Evolutionary conservation across 2,113 vertebrate genomes (phyloP), one percentile per base, ranked within the genome.

Genomic region (Camelus bactrianus): DNA sequence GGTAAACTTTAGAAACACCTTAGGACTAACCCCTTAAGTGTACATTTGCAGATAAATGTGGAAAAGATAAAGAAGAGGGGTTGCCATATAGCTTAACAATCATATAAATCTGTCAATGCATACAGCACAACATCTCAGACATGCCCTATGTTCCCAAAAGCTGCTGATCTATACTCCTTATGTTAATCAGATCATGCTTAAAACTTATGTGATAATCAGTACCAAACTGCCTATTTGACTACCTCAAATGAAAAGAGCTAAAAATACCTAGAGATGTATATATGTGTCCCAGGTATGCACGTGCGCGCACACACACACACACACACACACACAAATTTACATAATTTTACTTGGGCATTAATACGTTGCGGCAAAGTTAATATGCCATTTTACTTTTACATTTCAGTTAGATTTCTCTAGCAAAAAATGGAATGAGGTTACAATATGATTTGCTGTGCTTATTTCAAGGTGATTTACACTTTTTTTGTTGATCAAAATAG

Each of bases 401-500:
- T 95, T 90, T 91, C 83, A 95, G 69, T 93, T 54, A 1, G 58
- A 24, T 96, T 96, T 97, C 84, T 97, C 62, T 83, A 72, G 8
- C 70, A 96, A 6, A 96, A 97, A 56, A 93, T 42, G 54, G 60
- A 97, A 81, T 80, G 92, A 96, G 16, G 64, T 75, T 95, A 97
- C 82, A 73, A 91, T 70, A 88, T 64, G 62, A 97, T 97, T 95
- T 76, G 38, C 8, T 94, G 20, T 69, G 42, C 50, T 91, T 94
- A 82, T 97, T 98, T 98, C 35, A 98, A 97, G 86, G 75, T 80
- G 80, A 97, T 95, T 98, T 96, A 60, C 17, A 87, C 60, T 93
- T 96, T 97, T 83, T 83, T 93, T 64, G 32, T 32, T 97, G 77
- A 32, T 95, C 85, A 97, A 97, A 94, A 73, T 56, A 97, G 62